Conservation (phyloP, 64 coral and sea anemone species). For the Pocillopora damicornis region DNA sequence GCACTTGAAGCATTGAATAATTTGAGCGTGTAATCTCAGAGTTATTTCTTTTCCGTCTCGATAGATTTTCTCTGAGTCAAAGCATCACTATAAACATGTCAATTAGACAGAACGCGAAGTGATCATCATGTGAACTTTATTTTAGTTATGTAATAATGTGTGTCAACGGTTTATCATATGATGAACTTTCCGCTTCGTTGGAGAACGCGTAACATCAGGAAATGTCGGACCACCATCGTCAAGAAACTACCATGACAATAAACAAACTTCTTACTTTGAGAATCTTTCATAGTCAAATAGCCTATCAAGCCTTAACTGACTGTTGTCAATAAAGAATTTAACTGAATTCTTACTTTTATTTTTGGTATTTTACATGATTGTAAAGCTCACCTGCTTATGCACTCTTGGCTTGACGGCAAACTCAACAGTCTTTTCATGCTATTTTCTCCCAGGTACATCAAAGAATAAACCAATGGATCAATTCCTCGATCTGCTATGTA, state of each 20-base stretch:
- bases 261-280: not conserved
- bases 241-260: not conserved
- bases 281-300: not conserved
- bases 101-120: not conserved
- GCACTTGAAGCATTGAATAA: too few relatives aligned
- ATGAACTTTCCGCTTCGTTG: not conserved
- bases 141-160: not conserved
- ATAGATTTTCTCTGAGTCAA: too few relatives aligned
- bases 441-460: conserved; percentile 61
- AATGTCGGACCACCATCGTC: not conserved
- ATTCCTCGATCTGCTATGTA: conserved; percentile 88
- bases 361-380: not conserved
- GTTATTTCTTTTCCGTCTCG: too few relatives aligned
- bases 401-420: conserved; percentile 48
- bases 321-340: not conserved
- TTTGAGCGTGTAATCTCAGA: too few relatives aligned
- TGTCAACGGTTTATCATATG: not conserved
- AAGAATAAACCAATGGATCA: conserved; percentile 82
- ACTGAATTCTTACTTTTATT: not conserved
- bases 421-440: conserved; percentile 40
- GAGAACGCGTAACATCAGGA: not conserved
- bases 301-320: not conserved
- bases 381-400: conserved; percentile 63
- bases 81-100: too few relatives aligned
- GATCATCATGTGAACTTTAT: not conserved